Evolutionary conservation across 2,797 vertebrate genomes (phyloP).

Genomic region (Mus caroli): DNA sequence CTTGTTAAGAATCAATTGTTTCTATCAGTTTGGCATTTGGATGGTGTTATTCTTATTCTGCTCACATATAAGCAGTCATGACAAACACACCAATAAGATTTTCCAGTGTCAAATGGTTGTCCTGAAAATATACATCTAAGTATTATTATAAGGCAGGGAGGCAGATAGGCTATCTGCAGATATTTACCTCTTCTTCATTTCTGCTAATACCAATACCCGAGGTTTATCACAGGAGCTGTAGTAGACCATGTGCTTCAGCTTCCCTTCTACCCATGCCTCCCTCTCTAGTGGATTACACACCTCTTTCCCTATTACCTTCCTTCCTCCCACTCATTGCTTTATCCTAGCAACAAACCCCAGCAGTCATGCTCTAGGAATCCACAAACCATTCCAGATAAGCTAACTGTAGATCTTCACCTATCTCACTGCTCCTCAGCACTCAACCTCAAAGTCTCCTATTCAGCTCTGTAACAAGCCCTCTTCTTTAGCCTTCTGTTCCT

Average conservation of each 20-base stretch:
- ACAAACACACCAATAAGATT: background rate
- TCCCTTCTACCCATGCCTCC: background rate
- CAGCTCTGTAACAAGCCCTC: background rate
- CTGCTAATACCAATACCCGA: background rate
- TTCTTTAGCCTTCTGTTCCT: background rate
- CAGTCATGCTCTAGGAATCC: accelerated
- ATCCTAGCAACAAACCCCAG: background rate
- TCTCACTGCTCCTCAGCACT: background rate
- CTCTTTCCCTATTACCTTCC: background rate
- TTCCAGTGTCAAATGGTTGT: background rate
- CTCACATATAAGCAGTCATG: background rate
- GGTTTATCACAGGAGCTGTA: background rate
- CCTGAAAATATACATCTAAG: background rate
- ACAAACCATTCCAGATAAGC: background rate
- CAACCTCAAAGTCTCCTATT: background rate
- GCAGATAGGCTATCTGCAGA: background rate
- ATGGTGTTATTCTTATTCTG: background rate
- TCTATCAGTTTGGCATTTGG: background rate
- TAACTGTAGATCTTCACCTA: background rate
- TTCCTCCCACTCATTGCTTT: no score
- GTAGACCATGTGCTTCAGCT: no score
- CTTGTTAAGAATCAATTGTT: background rate
- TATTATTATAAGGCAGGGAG: background rate
- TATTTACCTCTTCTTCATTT: background rate
- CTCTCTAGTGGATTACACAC: background rate